phyloP scores from a whole-genome alignment of 1,140 invertebrate species.

The Brachystomella parvula region DNA sequence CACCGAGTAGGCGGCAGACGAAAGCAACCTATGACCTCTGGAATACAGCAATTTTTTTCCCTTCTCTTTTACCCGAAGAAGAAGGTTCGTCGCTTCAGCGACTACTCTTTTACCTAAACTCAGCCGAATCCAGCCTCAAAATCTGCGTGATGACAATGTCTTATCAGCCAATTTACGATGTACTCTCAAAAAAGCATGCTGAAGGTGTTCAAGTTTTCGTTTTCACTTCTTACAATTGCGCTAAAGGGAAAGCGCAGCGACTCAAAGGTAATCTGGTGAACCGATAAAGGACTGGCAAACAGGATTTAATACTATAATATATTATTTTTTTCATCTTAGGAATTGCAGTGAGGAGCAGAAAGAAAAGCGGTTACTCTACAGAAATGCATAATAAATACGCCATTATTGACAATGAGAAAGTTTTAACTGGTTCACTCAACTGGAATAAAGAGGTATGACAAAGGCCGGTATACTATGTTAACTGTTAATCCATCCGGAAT shows the following conservation, averaged over 20 bases:
- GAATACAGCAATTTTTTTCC: neutral
- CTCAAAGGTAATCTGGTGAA: neutral
- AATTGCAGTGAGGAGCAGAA: neutral
- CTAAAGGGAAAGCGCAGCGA: neutral
- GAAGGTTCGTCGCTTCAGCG: neutral
- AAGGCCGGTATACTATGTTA: neutral
- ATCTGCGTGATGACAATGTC: neutral
- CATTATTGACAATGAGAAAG: conserved; percentile 30
- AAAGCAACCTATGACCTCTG: conserved; percentile 1
- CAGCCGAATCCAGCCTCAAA: neutral
- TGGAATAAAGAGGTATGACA: conserved; percentile 16
- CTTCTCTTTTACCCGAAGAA: neutral
- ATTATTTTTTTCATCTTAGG: neutral
- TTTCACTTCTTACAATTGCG: neutral
- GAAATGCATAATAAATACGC: conserved; percentile 34
- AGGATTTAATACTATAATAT: neutral
- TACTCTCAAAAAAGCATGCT: neutral
- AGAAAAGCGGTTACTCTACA: neutral
- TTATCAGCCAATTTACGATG: neutral
- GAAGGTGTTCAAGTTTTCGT: neutral
- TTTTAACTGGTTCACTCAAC: conserved; percentile 30
- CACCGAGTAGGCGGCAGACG: no score
- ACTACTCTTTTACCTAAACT: neutral
- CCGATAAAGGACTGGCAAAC: neutral
- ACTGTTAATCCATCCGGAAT: neutral